These are phyloP conservation scores for Channa maculata DNA, from an alignment of 2,113 vertebrate species.

Conservation along the genomic window DNA sequence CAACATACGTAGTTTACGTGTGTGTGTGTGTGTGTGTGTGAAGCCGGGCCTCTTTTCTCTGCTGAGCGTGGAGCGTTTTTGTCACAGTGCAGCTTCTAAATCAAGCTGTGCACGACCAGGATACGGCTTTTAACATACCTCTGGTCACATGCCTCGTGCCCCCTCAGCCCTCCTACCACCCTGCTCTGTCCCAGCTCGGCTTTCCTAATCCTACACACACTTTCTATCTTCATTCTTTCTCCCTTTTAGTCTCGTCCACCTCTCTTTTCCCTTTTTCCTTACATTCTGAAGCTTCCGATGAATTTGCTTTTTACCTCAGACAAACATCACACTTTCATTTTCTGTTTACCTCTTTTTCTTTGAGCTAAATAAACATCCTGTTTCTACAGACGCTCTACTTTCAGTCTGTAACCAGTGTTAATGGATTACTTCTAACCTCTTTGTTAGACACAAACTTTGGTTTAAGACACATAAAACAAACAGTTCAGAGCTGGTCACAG, in stretches of 20 bases:
- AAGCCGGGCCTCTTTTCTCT: background rate
- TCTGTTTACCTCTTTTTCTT: slow-evolving; percentile 3
- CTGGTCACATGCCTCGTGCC: slow-evolving; percentile 45
- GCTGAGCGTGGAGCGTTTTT: slow-evolving; percentile 21
- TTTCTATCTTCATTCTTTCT: slow-evolving; percentile 62
- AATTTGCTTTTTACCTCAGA: slow-evolving; percentile 25
- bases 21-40: slow-evolving; percentile 4
- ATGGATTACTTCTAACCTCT: background rate
- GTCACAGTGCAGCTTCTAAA: slow-evolving; percentile 31
- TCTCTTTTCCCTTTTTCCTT: slow-evolving; percentile 1
- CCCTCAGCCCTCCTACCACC: slow-evolving; percentile 2
- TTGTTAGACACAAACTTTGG: background rate
- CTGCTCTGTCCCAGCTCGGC: slow-evolving; percentile 44
- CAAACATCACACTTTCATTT: background rate
- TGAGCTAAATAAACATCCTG: background rate
- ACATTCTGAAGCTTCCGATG: slow-evolving; percentile 49
- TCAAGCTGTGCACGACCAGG: slow-evolving; percentile 1
- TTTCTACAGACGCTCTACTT: background rate
- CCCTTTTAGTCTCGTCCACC: background rate
- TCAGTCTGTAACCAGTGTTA: background rate
- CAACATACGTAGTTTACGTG: background rate
- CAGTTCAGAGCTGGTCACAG: slow-evolving; percentile 14
- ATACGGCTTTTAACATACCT: slow-evolving; percentile 29
- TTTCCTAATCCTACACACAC: slow-evolving; percentile 60
- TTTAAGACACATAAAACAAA: slow-evolving; percentile 11